Evolutionary conservation across 2,888 invertebrate species (phyloP), one percentile per base, ranked within the genome.

Genomic region (Coelogynopora nodosa): DNA sequence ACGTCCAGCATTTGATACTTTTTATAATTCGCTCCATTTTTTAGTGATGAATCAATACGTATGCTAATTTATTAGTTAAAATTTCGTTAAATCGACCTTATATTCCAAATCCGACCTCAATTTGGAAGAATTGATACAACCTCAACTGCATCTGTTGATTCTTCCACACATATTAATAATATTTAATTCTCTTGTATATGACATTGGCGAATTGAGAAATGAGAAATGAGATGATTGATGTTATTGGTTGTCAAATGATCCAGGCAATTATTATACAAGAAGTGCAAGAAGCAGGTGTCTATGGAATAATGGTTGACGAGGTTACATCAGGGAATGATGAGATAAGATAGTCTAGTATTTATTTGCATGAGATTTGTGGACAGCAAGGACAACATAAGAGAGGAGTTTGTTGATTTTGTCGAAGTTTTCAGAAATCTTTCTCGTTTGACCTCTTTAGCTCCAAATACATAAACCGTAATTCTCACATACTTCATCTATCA

Each of bases 361-460:
- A 0, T 86, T 0, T 87, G 85, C 30, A 29, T 86, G 10, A 67
- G 87, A 27, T 87, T 87, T 80, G 87, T 87, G 13, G 87, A 87
- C 23, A 0, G 10, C 23, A 23, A 84, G 5, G 80, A 84, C 0
- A 80, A 87, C 2, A 87, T 87, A 30, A 5, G 87, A 67, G 87
- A 87, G 29, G 87, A 87, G 85, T 87, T 87, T 67, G 0, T 87
- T 27, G 31, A 80, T 10, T 87, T 87, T 86, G 0, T 86, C 0
- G 18, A 80, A 18, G n/a, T 87, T n/a, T n/a, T n/a, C n/a, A n/a
- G n/a, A n/a, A n/a, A n/a, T n/a, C n/a, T n/a, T n/a, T n/a, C n/a
- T n/a, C n/a, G n/a, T n/a, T n/a, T n/a, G n/a, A n/a, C n/a, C n/a
- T n/a, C n/a, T n/a, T n/a, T n/a, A n/a, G 74, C 74, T 10, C 74